phyloP scores from a whole-genome alignment of 23 tunicate species.

The Trididemnum clinides region DNA sequence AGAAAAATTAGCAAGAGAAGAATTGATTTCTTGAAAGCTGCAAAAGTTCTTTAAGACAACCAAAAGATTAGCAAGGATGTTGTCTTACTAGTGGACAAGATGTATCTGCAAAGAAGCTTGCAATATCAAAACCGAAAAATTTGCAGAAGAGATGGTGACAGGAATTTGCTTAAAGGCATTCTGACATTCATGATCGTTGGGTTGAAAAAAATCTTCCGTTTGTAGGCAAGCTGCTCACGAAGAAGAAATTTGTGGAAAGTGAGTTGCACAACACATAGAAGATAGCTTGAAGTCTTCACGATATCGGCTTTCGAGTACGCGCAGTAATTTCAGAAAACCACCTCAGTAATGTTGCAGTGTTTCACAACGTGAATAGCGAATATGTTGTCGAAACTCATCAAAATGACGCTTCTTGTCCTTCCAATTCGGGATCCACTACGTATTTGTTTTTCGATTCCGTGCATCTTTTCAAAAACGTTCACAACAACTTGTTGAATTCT shows the following conservation, averaged over 20 bases:
- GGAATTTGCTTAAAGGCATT: not conserved
- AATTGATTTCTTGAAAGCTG: not conserved
- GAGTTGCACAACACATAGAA: not conserved
- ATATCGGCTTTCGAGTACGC: slow-evolving; percentile 9
- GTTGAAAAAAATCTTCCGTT: slow-evolving; percentile 2
- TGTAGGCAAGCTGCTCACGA: slow-evolving; percentile 4
- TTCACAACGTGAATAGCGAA: not conserved
- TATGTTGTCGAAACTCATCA: not conserved
- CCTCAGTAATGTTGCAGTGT: not conserved
- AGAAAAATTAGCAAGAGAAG: not conserved
- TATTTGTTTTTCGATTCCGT: slow-evolving; percentile 8
- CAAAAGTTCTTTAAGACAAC: not conserved
- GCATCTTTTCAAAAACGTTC: not conserved
- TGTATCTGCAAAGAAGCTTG: not conserved
- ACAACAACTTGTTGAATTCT: slow-evolving; percentile 5
- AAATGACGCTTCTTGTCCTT: not conserved
- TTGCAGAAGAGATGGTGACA: not conserved
- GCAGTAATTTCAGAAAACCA: slow-evolving; percentile 11
- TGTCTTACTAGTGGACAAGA: not conserved
- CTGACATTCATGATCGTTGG: slow-evolving; percentile 7
- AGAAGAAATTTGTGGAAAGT: not conserved
- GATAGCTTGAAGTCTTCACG: not conserved
- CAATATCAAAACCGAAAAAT: not conserved
- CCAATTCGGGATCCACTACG: not conserved
- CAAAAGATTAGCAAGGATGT: slow-evolving; percentile 1